Evolutionary conservation across 2,113 vertebrate genomes (phyloP).

Genomic region (Gymnocephalus cernua): DNA sequence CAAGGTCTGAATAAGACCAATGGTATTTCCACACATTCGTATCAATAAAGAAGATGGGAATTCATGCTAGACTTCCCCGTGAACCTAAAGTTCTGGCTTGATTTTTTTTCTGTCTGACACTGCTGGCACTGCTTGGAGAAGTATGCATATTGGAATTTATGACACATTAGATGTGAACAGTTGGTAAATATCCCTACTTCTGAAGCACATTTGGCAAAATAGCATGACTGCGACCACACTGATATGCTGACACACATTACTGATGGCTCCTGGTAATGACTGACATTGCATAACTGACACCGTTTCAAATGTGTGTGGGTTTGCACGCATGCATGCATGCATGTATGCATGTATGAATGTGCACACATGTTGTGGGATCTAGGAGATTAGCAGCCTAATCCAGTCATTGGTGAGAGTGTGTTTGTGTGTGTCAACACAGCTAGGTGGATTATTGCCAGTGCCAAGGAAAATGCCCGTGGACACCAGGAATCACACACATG

Average conservation of each 20-base stretch:
- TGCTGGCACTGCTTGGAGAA: slow-evolving; percentile 5
- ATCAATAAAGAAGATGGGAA: neutral
- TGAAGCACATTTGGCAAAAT: slow-evolving; percentile 32
- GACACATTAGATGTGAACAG: slow-evolving; percentile 23
- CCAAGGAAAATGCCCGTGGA: slow-evolving; percentile 53
- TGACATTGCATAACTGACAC: slow-evolving; percentile 52
- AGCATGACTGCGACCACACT: neutral
- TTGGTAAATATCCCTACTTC: neutral
- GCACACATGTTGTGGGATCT: slow-evolving; percentile 44
- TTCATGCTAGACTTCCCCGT: neutral
- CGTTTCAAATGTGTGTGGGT: slow-evolving; percentile 23
- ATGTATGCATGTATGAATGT: neutral
- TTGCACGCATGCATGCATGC: neutral
- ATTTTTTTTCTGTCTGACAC: neutral
- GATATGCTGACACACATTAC: slow-evolving; percentile 34
- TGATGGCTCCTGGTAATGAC: slow-evolving; percentile 32
- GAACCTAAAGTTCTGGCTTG: neutral
- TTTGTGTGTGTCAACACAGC: slow-evolving; percentile 38
- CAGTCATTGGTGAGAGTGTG: slow-evolving; percentile 41
- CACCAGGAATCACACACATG: slow-evolving; percentile 56
- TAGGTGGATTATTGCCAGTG: slow-evolving; percentile 50
- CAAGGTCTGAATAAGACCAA: neutral
- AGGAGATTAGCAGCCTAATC: slow-evolving; percentile 72
- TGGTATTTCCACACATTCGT: neutral
- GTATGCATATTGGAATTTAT: neutral